A percentile compares a stretch with the other conserved stretches of the same genome.
phyloP scores from a whole-genome alignment of 2,797 vertebrate genomes.

The Anas bernieri region DNA sequence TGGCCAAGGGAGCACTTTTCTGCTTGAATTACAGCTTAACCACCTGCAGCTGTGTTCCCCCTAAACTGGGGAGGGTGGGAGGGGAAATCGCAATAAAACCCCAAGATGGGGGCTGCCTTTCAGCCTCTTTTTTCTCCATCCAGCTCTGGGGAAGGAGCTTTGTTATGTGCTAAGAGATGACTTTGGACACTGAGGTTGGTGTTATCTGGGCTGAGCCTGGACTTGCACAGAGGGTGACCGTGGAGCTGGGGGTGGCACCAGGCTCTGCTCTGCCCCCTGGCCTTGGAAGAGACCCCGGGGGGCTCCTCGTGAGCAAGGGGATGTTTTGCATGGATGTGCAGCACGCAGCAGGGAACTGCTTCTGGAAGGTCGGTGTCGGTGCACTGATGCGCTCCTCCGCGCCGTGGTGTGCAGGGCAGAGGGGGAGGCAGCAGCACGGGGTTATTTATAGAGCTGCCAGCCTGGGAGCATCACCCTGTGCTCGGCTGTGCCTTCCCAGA shows the following conservation, averaged over 20 bases:
- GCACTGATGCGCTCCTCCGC: rapidly evolving
- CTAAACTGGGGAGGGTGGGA: too few relatives aligned
- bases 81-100: too few relatives aligned
- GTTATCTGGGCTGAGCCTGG: background rate
- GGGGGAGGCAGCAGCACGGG: background rate
- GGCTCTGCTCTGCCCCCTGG: background rate
- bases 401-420: background rate
- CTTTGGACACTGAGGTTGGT: background rate
- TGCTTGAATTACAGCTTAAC: too few relatives aligned
- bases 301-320: background rate
- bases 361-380: too few relatives aligned
- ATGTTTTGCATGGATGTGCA: background rate
- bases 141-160: too few relatives aligned
- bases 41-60: too few relatives aligned
- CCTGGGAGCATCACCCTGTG: background rate
- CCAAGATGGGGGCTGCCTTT: too few relatives aligned
- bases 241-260: too few relatives aligned
- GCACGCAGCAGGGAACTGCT: background rate
- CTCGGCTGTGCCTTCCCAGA: rapidly evolving
- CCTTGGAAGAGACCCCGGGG: background rate
- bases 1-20: too few relatives aligned
- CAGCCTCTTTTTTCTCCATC: too few relatives aligned
- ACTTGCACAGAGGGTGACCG: background rate
- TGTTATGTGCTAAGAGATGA: background rate
- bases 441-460: background rate